Conservation (phyloP, 2,113 vertebrate species). For the Pycnonotus jocosus region DNA sequence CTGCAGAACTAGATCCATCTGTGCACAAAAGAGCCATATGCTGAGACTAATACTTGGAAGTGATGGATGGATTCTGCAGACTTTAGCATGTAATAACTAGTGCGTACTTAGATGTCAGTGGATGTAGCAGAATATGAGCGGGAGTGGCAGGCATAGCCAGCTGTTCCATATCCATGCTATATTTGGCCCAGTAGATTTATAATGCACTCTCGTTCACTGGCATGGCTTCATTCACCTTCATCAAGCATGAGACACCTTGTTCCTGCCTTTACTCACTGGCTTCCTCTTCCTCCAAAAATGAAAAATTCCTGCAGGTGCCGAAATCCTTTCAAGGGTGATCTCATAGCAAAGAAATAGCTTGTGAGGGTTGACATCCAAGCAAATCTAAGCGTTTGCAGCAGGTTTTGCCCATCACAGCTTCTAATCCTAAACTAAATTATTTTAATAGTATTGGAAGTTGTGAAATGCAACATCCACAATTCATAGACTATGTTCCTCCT, state of each 20-base stretch:
- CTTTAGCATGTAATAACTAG: neutral
- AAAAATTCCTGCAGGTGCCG: neutral
- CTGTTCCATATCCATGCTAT: neutral
- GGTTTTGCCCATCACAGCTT: neutral
- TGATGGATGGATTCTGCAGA: slow-evolving; percentile 33
- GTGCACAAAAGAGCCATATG: neutral
- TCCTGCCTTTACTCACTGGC: neutral
- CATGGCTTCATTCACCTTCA: neutral
- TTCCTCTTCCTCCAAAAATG: neutral
- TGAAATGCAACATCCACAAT: neutral
- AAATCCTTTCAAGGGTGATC: neutral
- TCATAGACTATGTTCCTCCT: neutral
- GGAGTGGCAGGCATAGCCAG: neutral
- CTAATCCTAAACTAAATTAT: neutral
- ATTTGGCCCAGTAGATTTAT: neutral
- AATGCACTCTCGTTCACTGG: accelerated
- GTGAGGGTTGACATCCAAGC: neutral
- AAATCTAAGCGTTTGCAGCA: neutral
- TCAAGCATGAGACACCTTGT: neutral
- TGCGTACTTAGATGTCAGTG: neutral
- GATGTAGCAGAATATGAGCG: neutral
- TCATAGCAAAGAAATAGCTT: neutral
- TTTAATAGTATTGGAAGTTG: neutral
- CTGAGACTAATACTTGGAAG: neutral
- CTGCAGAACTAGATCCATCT: neutral